phyloP scores from a whole-genome alignment of 92 coral and sea anemone genomes.

The Galaxea fascicularis region DNA sequence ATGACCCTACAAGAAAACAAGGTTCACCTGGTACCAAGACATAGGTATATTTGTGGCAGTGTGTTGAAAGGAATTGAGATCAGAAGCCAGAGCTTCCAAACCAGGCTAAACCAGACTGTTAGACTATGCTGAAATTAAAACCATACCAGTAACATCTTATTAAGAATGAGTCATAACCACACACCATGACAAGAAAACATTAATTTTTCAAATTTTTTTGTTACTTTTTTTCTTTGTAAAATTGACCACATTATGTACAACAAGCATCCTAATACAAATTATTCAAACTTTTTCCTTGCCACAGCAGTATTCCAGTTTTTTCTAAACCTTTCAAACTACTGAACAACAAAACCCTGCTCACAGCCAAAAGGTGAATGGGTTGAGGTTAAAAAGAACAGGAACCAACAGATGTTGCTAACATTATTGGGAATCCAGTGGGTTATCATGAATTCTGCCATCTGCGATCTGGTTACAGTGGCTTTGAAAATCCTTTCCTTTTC shows the following conservation, averaged over 20 bases:
- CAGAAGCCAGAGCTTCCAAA: no score
- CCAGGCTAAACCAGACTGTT: no score
- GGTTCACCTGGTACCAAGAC: no score
- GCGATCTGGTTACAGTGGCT: not conserved
- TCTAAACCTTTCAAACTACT: not conserved
- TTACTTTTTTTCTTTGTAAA: constrained; percentile 24
- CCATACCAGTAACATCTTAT: no score
- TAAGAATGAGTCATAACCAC: not conserved
- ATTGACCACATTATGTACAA: constrained; percentile 7
- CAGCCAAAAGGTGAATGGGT: no score
- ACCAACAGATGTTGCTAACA: not conserved
- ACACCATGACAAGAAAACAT: not conserved
- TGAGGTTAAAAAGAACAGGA: not conserved
- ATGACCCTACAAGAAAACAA: no score
- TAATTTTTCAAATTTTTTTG: not conserved
- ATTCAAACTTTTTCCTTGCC: not conserved
- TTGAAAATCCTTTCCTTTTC: not conserved
- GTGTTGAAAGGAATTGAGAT: no score
- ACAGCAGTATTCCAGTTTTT: not conserved
- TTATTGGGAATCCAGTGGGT: not conserved
- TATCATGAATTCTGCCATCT: not conserved
- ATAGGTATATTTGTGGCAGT: no score
- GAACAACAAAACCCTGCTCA: not conserved
- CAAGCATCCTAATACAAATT: not conserved
- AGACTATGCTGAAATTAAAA: no score